These are phyloP conservation scores for Maniola hyperantus DNA, from an alignment of 2,888 invertebrate species.

Conservation along the genomic window DNA sequence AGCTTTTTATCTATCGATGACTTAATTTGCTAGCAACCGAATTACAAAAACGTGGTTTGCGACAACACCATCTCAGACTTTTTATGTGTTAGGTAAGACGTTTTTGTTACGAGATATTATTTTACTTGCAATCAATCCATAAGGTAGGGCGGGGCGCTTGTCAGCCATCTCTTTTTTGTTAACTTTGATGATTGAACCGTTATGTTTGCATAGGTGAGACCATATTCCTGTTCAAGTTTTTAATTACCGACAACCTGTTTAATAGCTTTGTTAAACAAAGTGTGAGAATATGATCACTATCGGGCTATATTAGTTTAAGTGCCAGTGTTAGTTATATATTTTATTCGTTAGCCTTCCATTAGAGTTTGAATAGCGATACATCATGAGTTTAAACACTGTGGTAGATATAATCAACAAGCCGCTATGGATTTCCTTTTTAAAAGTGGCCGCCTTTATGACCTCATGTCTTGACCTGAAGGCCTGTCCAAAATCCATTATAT, in stretches of 20 bases:
- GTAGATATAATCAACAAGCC: background rate
- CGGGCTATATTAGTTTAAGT: conserved; percentile 15
- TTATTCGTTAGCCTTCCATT: conserved; percentile 9
- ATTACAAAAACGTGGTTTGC: conserved; percentile 3
- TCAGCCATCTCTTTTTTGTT: conserved; percentile 28
- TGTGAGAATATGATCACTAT: conserved; percentile 30
- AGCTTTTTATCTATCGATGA: conserved; percentile 10
- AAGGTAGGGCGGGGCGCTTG: conserved; percentile 4
- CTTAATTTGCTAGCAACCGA: background rate
- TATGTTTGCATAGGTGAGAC: conserved; percentile 25
- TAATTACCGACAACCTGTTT: conserved; percentile 27
- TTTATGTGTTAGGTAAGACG: conserved; percentile 8
- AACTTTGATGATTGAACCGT: conserved; percentile 25
- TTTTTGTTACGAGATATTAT: conserved; percentile 14
- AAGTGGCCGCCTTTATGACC: background rate
- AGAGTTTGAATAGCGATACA: conserved; percentile 2
- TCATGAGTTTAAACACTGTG: conserved; percentile 1
- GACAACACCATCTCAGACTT: background rate
- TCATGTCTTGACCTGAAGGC: background rate
- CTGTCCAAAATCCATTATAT: background rate
- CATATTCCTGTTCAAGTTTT: conserved; percentile 26
- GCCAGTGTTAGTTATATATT: conserved; percentile 1
- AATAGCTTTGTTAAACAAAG: conserved; percentile 31
- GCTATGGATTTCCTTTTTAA: background rate
- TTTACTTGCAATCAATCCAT: conserved; percentile 13